Percentiles rank a stretch among this genome's conserved stretches.
Evolutionary conservation across 2,888 invertebrate species (phyloP).

Genomic region (Nematopogon swammerdamellus): DNA sequence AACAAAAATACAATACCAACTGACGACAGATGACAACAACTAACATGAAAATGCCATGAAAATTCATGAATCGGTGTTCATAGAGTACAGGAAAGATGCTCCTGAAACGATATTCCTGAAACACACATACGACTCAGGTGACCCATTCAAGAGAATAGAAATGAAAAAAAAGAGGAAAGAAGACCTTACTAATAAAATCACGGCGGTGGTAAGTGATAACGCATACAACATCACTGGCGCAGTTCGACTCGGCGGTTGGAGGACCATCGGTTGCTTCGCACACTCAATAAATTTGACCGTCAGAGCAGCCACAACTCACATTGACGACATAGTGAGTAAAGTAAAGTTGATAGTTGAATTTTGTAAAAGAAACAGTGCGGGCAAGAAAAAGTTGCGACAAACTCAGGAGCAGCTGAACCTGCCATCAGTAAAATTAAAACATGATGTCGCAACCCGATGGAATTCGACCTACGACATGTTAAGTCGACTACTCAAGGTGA

Average conservation of each 20-base stretch:
- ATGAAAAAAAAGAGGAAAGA: no score
- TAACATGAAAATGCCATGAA: no score
- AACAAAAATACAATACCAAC: no score
- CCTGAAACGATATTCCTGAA: no score
- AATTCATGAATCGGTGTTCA: no score
- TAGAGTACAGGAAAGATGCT: no score
- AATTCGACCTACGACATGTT: constrained; percentile 6
- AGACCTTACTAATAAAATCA: constrained; percentile 14
- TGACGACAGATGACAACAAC: no score
- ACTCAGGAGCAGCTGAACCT: constrained; percentile 7
- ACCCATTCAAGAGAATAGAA: no score
- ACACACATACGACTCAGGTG: no score
- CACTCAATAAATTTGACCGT: constrained; percentile 18
- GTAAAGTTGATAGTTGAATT: constrained; percentile 11
- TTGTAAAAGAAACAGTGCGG: constrained; percentile 12
- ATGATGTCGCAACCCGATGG: constrained; percentile 4
- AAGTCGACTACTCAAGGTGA: neutral
- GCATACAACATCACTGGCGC: constrained; percentile 17
- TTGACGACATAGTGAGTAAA: constrained; percentile 9
- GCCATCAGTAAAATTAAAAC: constrained; percentile 8
- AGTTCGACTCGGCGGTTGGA: constrained; percentile 13
- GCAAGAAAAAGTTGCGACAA: constrained; percentile 7
- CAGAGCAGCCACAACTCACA: constrained; percentile 12
- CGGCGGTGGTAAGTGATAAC: constrained; percentile 15
- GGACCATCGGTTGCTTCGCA: constrained; percentile 17